phyloP scores from a whole-genome alignment of 2,797 vertebrate genomes.

The Neosilurus mollespiculum region DNA sequence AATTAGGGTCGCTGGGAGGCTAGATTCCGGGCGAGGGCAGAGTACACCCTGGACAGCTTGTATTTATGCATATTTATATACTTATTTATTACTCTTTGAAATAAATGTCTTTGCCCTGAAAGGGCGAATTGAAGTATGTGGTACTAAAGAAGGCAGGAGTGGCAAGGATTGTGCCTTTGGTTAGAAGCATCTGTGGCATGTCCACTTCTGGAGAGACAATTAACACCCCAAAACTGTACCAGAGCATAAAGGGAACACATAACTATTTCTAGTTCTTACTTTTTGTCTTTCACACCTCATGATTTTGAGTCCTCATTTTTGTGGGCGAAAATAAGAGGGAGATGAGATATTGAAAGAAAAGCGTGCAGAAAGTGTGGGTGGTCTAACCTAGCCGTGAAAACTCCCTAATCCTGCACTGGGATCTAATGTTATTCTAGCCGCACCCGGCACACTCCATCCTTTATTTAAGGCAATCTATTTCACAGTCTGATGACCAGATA shows the following conservation, averaged over 20 bases:
- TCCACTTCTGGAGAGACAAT: slow-evolving; percentile 40
- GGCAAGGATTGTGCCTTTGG: slow-evolving; percentile 43
- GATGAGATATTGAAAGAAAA: slow-evolving; percentile 38
- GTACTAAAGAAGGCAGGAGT: slow-evolving; percentile 45
- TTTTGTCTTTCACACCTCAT: slow-evolving; percentile 53
- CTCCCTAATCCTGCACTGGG: slow-evolving; percentile 37
- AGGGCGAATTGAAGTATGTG: slow-evolving; percentile 34
- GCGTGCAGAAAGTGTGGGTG: slow-evolving; percentile 28
- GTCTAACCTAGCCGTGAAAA: slow-evolving; percentile 49
- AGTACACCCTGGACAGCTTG: too few species aligned
- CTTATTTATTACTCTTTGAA: slow-evolving; percentile 24
- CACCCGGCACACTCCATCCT: slow-evolving; percentile 46
- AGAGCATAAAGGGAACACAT: slow-evolving; percentile 31
- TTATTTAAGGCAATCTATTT: slow-evolving; percentile 51
- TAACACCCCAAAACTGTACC: slow-evolving; percentile 51
- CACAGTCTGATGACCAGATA: slow-evolving; percentile 55
- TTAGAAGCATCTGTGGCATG: slow-evolving; percentile 25
- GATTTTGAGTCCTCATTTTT: slow-evolving; percentile 35
- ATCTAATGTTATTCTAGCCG: slow-evolving; percentile 44
- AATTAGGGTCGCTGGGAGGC: too few species aligned
- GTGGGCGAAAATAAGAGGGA: slow-evolving; percentile 20
- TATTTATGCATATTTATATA: too few species aligned
- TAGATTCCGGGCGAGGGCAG: too few species aligned
- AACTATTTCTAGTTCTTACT: slow-evolving; percentile 24
- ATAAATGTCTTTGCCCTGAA: slow-evolving; percentile 49